Evolutionary conservation across 2,888 invertebrate species (phyloP).

Genomic region (Lithophane socia): DNA sequence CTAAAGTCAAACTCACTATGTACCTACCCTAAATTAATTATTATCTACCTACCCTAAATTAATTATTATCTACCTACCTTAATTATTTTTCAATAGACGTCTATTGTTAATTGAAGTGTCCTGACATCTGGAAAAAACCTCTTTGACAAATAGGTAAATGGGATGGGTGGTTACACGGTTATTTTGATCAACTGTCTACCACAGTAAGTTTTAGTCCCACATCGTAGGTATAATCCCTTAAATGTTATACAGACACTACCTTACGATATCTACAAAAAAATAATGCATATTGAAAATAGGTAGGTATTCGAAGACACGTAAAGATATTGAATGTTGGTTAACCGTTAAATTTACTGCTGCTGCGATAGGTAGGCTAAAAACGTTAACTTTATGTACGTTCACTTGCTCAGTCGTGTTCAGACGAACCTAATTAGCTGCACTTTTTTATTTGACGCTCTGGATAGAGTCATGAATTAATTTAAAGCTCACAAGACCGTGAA

Average conservation of each 20-base stretch:
- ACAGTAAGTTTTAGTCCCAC: background rate
- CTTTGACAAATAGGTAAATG: background rate
- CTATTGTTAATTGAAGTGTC: background rate
- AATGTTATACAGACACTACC: background rate
- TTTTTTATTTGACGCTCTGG: slow-evolving; percentile 74
- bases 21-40: background rate
- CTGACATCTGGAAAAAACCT: background rate
- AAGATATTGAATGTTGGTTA: slow-evolving; percentile 47
- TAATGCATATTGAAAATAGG: background rate
- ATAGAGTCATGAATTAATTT: slow-evolving; percentile 78
- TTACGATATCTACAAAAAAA: background rate
- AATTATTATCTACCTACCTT: background rate
- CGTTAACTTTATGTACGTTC: slow-evolving; percentile 66
- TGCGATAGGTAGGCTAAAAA: slow-evolving; percentile 68
- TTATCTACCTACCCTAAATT: background rate
- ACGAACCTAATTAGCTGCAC: slow-evolving; percentile 79
- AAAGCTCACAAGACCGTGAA: slow-evolving; percentile 78
- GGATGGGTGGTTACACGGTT: background rate
- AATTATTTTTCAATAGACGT: background rate
- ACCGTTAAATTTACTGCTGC: slow-evolving; percentile 68
- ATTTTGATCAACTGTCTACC: background rate
- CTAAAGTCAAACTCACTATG: background rate
- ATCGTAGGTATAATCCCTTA: background rate
- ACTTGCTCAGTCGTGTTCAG: slow-evolving; percentile 69
- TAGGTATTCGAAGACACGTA: slow-evolving; percentile 5